Conservation (phyloP, 2,113 vertebrate species). For the Cynocephalus volans region DNA sequence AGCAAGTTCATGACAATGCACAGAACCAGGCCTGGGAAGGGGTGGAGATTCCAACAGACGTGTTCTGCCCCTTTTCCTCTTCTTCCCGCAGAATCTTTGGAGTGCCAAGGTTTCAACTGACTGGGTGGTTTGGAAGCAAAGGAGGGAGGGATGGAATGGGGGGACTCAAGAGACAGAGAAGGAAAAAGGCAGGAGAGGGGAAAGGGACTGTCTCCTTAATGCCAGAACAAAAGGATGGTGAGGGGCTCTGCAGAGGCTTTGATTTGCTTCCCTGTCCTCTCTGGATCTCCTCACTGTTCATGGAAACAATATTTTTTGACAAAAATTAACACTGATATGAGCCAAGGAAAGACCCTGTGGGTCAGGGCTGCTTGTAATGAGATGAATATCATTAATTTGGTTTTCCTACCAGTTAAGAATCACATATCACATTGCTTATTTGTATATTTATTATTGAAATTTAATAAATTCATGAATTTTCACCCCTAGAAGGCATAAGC, state of each 20-base stretch:
- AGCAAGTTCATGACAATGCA: too few relatives aligned
- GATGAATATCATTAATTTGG: not conserved
- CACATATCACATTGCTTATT: not conserved
- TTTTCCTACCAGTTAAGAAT: not conserved
- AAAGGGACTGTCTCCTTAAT: not conserved
- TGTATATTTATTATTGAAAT: not conserved
- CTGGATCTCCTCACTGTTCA: not conserved
- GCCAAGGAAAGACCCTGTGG: not conserved
- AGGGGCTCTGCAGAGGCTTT: not conserved
- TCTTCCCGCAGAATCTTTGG: not conserved
- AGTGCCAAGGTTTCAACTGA: not conserved
- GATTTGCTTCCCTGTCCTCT: not conserved
- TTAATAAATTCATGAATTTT: not conserved
- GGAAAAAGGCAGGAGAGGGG: not conserved
- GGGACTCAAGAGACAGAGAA: not conserved
- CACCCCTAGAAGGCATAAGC: not conserved
- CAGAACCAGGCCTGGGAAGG: not conserved
- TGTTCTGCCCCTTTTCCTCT: not conserved
- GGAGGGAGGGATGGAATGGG: not conserved
- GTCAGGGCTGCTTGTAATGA: not conserved
- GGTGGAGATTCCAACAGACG: rapidly evolving
- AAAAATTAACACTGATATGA: not conserved
- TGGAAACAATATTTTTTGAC: not conserved
- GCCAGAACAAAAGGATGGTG: not conserved
- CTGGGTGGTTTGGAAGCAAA: not conserved